Evolutionary conservation across 2,888 invertebrate species (phyloP), one percentile per base, ranked within the genome.

Genomic region (Thecophora atra): DNA sequence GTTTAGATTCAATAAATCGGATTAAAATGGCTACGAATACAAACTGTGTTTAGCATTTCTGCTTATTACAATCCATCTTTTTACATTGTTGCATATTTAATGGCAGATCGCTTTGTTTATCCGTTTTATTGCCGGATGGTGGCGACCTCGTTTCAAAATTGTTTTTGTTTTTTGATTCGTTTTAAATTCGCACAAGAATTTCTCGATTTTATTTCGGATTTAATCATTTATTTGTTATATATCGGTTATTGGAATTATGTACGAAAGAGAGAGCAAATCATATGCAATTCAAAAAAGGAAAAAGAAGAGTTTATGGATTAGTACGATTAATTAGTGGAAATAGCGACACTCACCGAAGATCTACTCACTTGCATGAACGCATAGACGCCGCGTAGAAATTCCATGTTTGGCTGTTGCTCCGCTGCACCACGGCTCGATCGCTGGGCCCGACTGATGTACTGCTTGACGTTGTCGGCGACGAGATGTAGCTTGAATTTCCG

Each of bases 361-460:
- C 87, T 87, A 87, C 87, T 87, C 86, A 87, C 87, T 87, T 87
- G 87, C 87, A 87, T 87, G 85, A 87, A 87, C 83, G 87, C 87
- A 87, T 87, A 87, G 81, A 87, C 87, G 78, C 87, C 87, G 78
- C 87, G 87, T 87, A 87, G 87, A 87, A 87, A 87, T 85, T 87
- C 87, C 87, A 87, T 87, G 84, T 86, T 86, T 86, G 85, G 86
- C 79, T 86, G 87, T 80, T 86, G 85, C 66, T 81, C 77, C 79
- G 84, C 81, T 70, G 85, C 79, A 79, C 81, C 81, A 79, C 85
- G 85, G 72, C 81, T 79, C 79, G 84, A 80, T 78, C 81, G 80
- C 81, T 86, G 85, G 76, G 85, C 85, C 81, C 87, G 84, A 81
- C 83, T 87, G 78, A 86, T 86, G 78, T 86, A 87, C 78, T 85